Conservation (phyloP, 2,888 invertebrate species). For the Epistrophe eligans region DNA sequence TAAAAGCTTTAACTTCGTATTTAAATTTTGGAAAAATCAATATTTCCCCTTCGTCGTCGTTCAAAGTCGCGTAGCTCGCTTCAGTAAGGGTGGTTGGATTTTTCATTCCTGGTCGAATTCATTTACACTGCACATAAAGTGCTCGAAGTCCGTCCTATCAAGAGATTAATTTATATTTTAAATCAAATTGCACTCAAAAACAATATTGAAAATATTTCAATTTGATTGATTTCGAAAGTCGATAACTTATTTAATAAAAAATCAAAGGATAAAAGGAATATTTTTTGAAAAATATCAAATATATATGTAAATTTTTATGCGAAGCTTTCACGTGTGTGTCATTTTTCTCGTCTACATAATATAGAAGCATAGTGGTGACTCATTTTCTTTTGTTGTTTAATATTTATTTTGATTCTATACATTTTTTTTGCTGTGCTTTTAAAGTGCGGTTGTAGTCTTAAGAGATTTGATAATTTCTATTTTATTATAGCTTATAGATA, state of each 20-base stretch:
- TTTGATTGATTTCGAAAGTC: neutral
- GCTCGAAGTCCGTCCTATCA: constrained; percentile 59
- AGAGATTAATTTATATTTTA: constrained; percentile 32
- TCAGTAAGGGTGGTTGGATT: constrained; percentile 27
- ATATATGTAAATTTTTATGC: constrained; percentile 17
- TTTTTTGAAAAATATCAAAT: neutral
- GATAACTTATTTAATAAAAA: neutral
- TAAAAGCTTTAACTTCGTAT: constrained; percentile 33
- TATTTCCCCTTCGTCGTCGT: constrained; percentile 58
- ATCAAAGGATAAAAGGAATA: neutral
- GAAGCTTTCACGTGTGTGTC: constrained; percentile 44
- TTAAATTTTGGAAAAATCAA: constrained; percentile 50
- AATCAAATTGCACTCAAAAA: neutral
- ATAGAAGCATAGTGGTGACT: constrained; percentile 60
- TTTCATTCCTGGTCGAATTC: constrained; percentile 47
- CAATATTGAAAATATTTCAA: neutral
- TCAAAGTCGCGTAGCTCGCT: constrained; percentile 30
- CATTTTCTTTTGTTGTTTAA: constrained; percentile 64
- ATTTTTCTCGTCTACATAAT: constrained; percentile 52
- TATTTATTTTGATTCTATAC: constrained; percentile 45
- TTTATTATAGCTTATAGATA: constrained; percentile 16
- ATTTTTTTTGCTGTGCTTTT: neutral
- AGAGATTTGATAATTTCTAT: neutral
- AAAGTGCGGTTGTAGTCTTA: neutral
- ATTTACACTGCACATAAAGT: constrained; percentile 38